Evolutionary conservation across 2,797 vertebrate species (phyloP).

Genomic region (Onychomys torridus): DNA sequence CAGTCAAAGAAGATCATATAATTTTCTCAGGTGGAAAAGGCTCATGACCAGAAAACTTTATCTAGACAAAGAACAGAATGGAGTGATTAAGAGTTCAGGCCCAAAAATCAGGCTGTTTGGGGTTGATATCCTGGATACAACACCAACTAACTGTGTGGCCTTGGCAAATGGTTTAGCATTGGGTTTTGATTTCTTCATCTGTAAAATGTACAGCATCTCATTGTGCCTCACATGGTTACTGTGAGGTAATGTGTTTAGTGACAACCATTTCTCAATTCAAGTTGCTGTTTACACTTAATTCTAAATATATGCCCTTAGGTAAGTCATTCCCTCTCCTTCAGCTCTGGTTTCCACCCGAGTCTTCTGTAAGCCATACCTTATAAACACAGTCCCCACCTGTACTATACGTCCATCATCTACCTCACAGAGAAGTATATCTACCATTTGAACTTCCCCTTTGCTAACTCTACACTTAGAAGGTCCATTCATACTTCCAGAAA

Average conservation of each 20-base stretch:
- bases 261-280: background rate
- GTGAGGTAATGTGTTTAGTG: background rate
- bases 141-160: background rate
- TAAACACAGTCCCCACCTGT: background rate
- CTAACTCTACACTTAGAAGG: slow-evolving; percentile 25
- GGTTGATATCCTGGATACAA: background rate
- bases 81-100: background rate
- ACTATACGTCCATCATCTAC: background rate
- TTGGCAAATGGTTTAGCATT: slow-evolving; percentile 35
- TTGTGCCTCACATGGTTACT: background rate
- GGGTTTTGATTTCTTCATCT: slow-evolving; percentile 49
- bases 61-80: background rate
- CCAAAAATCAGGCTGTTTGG: background rate
- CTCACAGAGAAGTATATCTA: background rate
- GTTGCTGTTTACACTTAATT: slow-evolving; percentile 27
- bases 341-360: background rate
- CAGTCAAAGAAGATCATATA: background rate
- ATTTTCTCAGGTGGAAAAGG: background rate
- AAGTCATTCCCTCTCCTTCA: slow-evolving; percentile 16
- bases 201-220: background rate
- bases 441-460: background rate
- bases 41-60: background rate
- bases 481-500: slow-evolving; percentile 6
- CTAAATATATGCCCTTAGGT: background rate
- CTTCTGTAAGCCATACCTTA: slow-evolving; percentile 29